phyloP scores from a whole-genome alignment of 2,113 vertebrate species.

The Odontophorus gujanensis region DNA sequence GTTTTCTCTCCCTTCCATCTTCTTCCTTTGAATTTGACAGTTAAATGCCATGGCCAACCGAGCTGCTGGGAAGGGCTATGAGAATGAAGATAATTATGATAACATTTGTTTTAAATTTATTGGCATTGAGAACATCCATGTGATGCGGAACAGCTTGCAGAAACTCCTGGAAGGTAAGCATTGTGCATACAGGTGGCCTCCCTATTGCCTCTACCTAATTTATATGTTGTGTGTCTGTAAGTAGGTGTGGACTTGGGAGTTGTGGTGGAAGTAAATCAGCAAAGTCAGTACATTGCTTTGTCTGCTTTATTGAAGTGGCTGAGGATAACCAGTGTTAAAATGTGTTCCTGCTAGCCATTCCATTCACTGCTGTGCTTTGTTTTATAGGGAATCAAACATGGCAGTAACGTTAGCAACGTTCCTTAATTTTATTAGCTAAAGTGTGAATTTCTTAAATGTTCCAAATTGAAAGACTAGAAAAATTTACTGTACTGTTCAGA shows the following conservation, averaged over 20 bases:
- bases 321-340: background rate
- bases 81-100: constrained; percentile 85
- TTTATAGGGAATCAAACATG: background rate
- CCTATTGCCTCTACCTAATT: background rate
- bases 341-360: background rate
- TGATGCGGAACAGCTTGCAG: constrained; percentile 85
- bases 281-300: background rate
- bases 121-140: constrained; percentile 88
- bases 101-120: constrained; percentile 87
- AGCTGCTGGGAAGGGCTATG: constrained; percentile 87
- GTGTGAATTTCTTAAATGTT: background rate
- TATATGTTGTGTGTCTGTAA: rapidly evolving
- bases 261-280: background rate
- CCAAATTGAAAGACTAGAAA: background rate
- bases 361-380: background rate
- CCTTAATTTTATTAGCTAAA: background rate
- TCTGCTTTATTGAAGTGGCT: background rate
- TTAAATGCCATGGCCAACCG: constrained; percentile 86
- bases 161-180: constrained; percentile 86
- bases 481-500: rapidly evolving
- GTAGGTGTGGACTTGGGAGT: background rate
- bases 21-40: constrained; percentile 46
- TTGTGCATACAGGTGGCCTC: background rate
- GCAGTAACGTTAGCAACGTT: background rate
- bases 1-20: background rate